Conservation (phyloP, 2,888 invertebrate genomes). For the Lycaena phlaeas region DNA sequence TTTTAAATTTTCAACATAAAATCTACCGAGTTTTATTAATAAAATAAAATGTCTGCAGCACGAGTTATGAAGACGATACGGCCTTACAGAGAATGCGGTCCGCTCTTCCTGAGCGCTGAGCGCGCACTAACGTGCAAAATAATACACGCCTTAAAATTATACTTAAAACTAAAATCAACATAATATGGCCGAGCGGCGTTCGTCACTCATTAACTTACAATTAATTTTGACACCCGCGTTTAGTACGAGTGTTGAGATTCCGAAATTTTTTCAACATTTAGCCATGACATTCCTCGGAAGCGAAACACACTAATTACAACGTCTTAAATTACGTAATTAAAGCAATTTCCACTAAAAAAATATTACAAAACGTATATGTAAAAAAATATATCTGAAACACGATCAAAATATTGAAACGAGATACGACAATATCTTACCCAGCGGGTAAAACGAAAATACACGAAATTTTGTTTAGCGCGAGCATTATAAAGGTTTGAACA, state of each 20-base stretch:
- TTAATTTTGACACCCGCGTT: slow-evolving; percentile 18
- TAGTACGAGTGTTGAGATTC: slow-evolving; percentile 13
- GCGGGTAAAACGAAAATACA: slow-evolving; percentile 15
- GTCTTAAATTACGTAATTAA: slow-evolving; percentile 9
- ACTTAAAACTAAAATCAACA: slow-evolving; percentile 27
- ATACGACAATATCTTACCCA: neutral
- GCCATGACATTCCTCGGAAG: neutral
- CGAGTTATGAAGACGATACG: neutral
- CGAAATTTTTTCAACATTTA: slow-evolving; percentile 8
- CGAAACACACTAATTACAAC: slow-evolving; percentile 8
- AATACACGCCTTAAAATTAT: slow-evolving; percentile 23
- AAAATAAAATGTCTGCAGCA: neutral
- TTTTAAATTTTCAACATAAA: too few species aligned
- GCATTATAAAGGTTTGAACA: slow-evolving; percentile 27
- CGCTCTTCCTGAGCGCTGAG: slow-evolving; percentile 13
- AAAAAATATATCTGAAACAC: slow-evolving; percentile 7
- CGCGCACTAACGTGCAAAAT: slow-evolving; percentile 14
- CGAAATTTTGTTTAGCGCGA: slow-evolving; percentile 32
- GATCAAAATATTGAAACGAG: slow-evolving; percentile 9
- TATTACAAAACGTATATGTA: neutral
- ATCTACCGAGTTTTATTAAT: neutral
- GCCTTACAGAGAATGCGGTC: slow-evolving; percentile 8
- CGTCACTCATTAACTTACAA: slow-evolving; percentile 20
- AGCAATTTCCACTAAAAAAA: slow-evolving; percentile 9
- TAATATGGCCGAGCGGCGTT: slow-evolving; percentile 30